Percentiles rank a stretch among this genome's conserved stretches.
These are phyloP conservation scores for Triplophysa bombifrons DNA, from an alignment of 2,797 vertebrate species.

Conservation along the genomic window DNA sequence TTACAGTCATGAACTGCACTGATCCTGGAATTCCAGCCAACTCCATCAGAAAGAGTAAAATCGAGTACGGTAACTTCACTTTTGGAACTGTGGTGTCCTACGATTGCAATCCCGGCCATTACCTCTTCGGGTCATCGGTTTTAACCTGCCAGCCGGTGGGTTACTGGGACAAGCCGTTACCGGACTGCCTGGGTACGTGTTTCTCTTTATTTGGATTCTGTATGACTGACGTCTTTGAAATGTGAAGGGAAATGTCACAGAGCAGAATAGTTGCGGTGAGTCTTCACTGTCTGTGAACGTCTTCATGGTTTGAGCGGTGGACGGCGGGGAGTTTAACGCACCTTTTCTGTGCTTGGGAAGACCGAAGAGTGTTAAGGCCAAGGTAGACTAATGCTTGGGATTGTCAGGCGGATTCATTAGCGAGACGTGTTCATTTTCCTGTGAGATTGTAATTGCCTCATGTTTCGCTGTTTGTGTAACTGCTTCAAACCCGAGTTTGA, in stretches of 20 bases:
- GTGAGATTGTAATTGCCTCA: conserved; percentile 43
- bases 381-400: neutral
- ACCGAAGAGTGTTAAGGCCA: conserved; percentile 30
- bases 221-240: neutral
- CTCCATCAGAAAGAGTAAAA: conserved; percentile 98
- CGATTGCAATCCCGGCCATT: conserved; percentile 95
- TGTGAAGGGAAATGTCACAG: conserved; percentile 4
- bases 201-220: conserved; percentile 17
- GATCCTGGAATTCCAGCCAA: conserved; percentile 96
- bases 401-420: conserved; percentile 16
- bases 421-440: conserved; percentile 39
- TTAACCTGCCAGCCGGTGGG: conserved; percentile 94
- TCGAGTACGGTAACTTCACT: conserved; percentile 96
- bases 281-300: neutral
- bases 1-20: conserved; percentile 93
- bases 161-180: conserved; percentile 96
- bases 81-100: conserved; percentile 96
- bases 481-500: conserved; percentile 31
- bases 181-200: conserved; percentile 92
- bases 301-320: neutral
- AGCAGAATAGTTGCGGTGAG: neutral
- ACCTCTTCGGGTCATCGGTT: conserved; percentile 93
- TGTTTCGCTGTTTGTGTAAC: conserved; percentile 44
- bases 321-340: neutral
- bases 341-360: neutral